Base-by-base conservation (phyloP, 1,140 invertebrate species). In the Eurosta solidaginis region DNA sequence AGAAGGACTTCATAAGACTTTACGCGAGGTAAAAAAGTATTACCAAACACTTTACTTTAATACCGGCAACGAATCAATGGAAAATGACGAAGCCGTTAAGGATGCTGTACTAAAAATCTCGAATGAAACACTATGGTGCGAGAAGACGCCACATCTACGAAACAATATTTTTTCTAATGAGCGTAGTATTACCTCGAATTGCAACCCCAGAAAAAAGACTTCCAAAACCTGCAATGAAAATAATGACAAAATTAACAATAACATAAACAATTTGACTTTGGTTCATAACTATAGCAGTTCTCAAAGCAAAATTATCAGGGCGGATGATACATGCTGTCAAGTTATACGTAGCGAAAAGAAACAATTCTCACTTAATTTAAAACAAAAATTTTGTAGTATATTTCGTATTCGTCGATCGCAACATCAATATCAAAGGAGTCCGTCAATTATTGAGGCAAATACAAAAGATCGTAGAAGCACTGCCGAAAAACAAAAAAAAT, bases 361-460 rank as follows among this genome's bases (percentile, higher is more conserved):
- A 74, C 88, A 89, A 78, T 86, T 88, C 74, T 87, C 84, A 75
- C 88, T 93, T 52, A 93, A 93, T 88, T 90, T 95, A n/a, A 95
- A 95, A 85, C 93, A 95, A 84, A 94, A 93, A n/a, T 90, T 96
- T 79, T 95, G 94, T 88, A 95, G 94, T 88, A 92, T 96, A 82
- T 95, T 95, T 85, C 91, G 93, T 81, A 94, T 94, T 85, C 91
- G 91, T 63, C 89, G 82, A 12, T 90, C 81, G 82, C 89, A 84
- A 63, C 84, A 63, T 82, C 84, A 90, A 44, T 89, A 80, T 63
- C 82, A 85, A 88, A 47, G 40, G 1, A 74, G 25, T 20, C 9
- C 12, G 20, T 20, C 73, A 9, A 12, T 17, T 4, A 25, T 17
- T 4, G 73, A 74, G 27, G 3, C 4, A 27, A 74, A n/a, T 29